phyloP scores from a whole-genome alignment of 2,113 vertebrate genomes.

The Eublepharis macularius region DNA sequence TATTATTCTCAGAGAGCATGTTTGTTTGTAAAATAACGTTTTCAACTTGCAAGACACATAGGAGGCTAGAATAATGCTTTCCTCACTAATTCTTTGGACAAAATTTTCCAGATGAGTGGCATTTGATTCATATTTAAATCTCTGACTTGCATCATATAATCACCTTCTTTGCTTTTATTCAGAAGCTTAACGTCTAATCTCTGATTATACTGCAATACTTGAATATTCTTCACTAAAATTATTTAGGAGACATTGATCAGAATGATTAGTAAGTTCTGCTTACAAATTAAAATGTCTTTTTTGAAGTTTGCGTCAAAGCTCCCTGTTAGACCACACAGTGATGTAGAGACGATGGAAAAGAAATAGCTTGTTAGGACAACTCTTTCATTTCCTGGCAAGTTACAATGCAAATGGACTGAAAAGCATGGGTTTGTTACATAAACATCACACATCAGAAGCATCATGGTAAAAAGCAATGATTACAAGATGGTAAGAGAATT shows the following conservation, averaged over 20 bases:
- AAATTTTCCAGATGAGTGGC: background rate
- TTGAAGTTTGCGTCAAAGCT: background rate
- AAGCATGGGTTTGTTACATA: background rate
- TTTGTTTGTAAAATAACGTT: background rate
- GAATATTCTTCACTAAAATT: background rate
- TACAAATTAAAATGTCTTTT: background rate
- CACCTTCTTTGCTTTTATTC: background rate
- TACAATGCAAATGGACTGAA: background rate
- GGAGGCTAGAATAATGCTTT: background rate
- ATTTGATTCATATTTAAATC: background rate
- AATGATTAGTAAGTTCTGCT: background rate
- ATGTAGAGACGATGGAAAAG: background rate
- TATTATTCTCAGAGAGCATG: background rate
- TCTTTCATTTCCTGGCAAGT: background rate
- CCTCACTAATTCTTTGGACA: background rate
- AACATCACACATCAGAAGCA: background rate
- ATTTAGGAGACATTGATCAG: background rate
- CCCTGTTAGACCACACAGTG: background rate
- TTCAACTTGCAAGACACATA: background rate
- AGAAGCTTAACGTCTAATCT: slow-evolving; percentile 11
- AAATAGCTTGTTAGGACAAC: background rate
- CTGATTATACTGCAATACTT: background rate
- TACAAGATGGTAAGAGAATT: background rate
- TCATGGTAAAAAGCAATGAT: background rate
- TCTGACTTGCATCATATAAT: background rate